A percentile compares a stretch with the other conserved stretches of the same genome.
These are phyloP conservation scores for Andrena praecox DNA, from an alignment of 2,888 invertebrate species.

Conservation along the genomic window DNA sequence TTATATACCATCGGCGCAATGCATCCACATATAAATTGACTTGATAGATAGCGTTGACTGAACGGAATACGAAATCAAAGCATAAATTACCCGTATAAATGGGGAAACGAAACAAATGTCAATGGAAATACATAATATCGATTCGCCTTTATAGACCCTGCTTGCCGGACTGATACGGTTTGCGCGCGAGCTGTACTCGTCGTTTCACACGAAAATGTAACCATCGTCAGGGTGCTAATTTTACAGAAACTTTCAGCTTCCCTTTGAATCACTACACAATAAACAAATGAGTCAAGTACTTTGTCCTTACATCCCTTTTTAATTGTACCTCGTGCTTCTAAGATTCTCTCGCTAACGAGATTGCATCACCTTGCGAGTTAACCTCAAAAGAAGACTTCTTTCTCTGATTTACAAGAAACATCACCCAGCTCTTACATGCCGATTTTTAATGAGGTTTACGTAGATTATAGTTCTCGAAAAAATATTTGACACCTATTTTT, in stretches of 20 bases:
- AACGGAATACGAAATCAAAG: conserved; percentile 49
- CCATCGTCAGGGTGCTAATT: conserved; percentile 9
- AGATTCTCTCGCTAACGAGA: not conserved
- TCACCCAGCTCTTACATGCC: not conserved
- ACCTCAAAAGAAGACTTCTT: not conserved
- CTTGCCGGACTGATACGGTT: not conserved
- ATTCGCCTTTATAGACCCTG: conserved; percentile 28
- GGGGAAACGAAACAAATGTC: conserved; percentile 47
- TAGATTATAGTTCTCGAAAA: too few relatives aligned
- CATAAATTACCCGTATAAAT: conserved; percentile 56
- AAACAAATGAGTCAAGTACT: not conserved
- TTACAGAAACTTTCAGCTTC: conserved; percentile 14
- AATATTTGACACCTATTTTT: too few relatives aligned
- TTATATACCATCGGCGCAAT: not conserved
- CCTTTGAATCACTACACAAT: not conserved
- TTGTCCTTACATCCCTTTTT: not conserved
- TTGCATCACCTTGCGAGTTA: not conserved
- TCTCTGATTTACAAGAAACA: not conserved
- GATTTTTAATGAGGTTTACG: not conserved
- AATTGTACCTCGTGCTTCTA: not conserved
- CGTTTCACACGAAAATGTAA: conserved; percentile 8
- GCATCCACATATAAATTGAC: conserved; percentile 44
- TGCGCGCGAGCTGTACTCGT: not conserved
- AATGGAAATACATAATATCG: conserved; percentile 49
- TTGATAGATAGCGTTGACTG: conserved; percentile 41